These are phyloP conservation scores for Blomia tropicalis DNA, from an alignment of 2,888 invertebrate genomes.

Conservation along the genomic window DNA sequence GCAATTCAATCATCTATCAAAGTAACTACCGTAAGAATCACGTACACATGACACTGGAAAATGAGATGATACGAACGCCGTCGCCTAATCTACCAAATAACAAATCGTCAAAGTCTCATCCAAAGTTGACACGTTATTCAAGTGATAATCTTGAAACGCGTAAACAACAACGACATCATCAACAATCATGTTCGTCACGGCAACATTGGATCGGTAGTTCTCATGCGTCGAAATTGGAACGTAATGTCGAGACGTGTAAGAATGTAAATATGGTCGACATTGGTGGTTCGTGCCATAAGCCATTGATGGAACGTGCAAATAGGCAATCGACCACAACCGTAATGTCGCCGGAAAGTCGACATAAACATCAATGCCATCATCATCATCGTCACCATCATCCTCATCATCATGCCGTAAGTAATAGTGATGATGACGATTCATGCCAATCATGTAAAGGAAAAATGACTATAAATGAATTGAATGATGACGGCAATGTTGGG, in stretches of 20 bases:
- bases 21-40: slow-evolving; percentile 16
- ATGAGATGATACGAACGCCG: neutral
- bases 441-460: neutral
- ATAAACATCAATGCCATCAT: neutral
- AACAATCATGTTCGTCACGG: neutral
- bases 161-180: neutral
- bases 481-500: neutral
- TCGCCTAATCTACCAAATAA: neutral
- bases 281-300: neutral
- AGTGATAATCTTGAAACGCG: slow-evolving; percentile 1
- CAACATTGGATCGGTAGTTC: neutral
- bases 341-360: neutral
- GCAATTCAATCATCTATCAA: slow-evolving; percentile 13
- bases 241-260: neutral
- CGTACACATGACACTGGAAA: slow-evolving; percentile 11
- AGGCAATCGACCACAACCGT: neutral
- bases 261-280: neutral
- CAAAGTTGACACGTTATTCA: neutral
- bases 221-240: no score
- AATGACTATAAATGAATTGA: neutral
- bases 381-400: no score
- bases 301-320: neutral
- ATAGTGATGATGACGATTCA: neutral
- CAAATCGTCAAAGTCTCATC: neutral
- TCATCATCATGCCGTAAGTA: no score